Evolutionary conservation across 92 coral and sea anemone genomes (phyloP).

Genomic region (Ricordea florida): DNA sequence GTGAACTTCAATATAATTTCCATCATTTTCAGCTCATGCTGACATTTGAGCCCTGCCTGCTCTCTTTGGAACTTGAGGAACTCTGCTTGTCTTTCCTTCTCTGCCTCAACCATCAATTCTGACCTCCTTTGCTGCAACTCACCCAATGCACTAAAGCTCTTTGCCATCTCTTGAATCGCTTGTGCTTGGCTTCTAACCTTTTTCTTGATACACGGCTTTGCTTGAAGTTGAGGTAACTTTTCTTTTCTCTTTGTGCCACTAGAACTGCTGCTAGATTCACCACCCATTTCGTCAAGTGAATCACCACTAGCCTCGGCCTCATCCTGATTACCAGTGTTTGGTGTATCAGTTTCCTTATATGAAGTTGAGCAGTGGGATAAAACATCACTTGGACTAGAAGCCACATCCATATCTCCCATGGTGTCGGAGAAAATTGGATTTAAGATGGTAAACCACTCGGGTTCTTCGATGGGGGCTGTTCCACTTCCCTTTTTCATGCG

Average conservation of each 20-base stretch:
- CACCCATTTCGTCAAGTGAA: not conserved
- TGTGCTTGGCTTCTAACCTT: conserved; percentile 49
- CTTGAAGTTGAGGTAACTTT: conserved; percentile 20
- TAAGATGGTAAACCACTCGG: conserved; percentile 55
- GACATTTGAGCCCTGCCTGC: conserved; percentile 44
- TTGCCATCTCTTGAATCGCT: conserved; percentile 53
- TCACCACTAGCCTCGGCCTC: conserved; percentile 14
- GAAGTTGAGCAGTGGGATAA: conserved; percentile 22
- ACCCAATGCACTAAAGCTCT: conserved; percentile 36
- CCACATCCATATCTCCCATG: conserved; percentile 41
- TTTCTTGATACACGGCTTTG: conserved; percentile 5
- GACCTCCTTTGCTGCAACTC: conserved; percentile 22
- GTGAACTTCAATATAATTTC: conserved; percentile 27
- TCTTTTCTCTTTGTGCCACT: conserved; percentile 25
- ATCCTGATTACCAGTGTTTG: conserved; percentile 17
- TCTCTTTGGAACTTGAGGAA: conserved; percentile 39
- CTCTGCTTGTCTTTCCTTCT: conserved; percentile 47
- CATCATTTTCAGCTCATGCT: conserved; percentile 44
- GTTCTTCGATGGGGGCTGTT: conserved; percentile 37
- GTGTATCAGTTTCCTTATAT: conserved; percentile 49
- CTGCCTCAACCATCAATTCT: conserved; percentile 25
- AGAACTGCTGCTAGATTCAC: conserved; percentile 28
- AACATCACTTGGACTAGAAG: conserved; percentile 45
- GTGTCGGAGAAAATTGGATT: conserved; percentile 60
- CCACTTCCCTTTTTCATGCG: conserved; percentile 42